phyloP scores from a whole-genome alignment of 2,888 invertebrate genomes.

The Tenthredo distinguenda region DNA sequence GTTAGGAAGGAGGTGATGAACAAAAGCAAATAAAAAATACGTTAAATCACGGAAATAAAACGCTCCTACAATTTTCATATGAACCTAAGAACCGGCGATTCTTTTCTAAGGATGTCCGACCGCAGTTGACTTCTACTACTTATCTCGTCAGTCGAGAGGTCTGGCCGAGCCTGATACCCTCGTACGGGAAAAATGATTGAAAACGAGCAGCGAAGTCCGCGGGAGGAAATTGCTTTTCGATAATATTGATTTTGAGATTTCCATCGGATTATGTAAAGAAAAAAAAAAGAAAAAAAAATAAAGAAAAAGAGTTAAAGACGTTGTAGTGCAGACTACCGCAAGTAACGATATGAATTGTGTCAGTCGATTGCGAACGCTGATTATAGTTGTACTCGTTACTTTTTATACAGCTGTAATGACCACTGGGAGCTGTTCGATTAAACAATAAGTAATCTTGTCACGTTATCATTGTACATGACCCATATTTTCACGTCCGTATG shows the following conservation, averaged over 20 bases:
- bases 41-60: not conserved
- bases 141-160: not conserved
- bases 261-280: not conserved
- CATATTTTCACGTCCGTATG: not conserved
- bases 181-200: not conserved
- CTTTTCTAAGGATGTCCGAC: not conserved
- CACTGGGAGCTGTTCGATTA: not conserved
- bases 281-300: not conserved
- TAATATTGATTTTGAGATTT: not conserved
- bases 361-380: slow-evolving; percentile 5
- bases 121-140: not conserved
- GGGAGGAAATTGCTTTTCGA: too few species aligned
- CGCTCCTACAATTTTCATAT: too few species aligned
- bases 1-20: not conserved
- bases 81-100: not conserved
- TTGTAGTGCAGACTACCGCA: not conserved
- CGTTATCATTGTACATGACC: not conserved
- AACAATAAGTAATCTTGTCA: not conserved
- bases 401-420: not conserved
- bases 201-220: not conserved
- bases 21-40: not conserved
- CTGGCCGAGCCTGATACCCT: not conserved
- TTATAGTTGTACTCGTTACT: not conserved
- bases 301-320: not conserved
- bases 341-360: slow-evolving; percentile 4